These are phyloP conservation scores for Serripes groenlandicus DNA, from an alignment of 2,888 invertebrate genomes.

Conservation along the genomic window DNA sequence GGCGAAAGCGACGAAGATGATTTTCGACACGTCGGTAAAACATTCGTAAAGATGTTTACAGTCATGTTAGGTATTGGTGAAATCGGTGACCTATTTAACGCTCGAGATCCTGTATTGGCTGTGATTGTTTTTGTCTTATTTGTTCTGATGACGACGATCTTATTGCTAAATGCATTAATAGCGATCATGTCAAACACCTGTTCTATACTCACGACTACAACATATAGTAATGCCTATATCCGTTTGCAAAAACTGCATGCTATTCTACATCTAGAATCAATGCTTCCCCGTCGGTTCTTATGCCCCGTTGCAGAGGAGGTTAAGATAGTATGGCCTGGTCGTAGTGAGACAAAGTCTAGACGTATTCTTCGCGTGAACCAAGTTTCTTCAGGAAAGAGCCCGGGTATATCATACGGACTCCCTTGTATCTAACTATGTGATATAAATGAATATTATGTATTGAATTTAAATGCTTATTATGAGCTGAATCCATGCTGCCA, in stretches of 20 bases:
- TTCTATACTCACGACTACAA: not conserved
- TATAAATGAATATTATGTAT: too few relatives aligned
- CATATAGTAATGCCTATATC: not conserved
- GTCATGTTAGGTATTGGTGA: constrained; percentile 32
- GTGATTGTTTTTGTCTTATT: constrained; percentile 14
- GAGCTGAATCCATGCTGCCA: too few relatives aligned
- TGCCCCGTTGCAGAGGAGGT: too few relatives aligned
- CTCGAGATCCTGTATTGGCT: constrained; percentile 7
- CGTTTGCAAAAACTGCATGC: not conserved
- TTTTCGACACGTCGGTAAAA: constrained; percentile 8
- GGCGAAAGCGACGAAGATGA: not conserved
- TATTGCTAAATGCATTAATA: not conserved
- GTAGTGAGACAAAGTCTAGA: too few relatives aligned
- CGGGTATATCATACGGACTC: too few relatives aligned
- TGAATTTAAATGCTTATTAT: too few relatives aligned
- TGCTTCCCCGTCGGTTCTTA: too few relatives aligned
- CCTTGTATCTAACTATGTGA: too few relatives aligned
- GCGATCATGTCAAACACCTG: not conserved
- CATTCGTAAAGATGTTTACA: constrained; percentile 26
- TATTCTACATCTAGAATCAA: not conserved
- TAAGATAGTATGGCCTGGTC: too few relatives aligned
- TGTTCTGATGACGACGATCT: not conserved
- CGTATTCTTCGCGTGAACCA: too few relatives aligned
- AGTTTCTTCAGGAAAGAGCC: too few relatives aligned
- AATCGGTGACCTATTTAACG: constrained; percentile 1